Evolutionary conservation across 2,888 invertebrate genomes (phyloP), one percentile per base, ranked within the genome.

Genomic region (Synanthedon andrenaeformis): DNA sequence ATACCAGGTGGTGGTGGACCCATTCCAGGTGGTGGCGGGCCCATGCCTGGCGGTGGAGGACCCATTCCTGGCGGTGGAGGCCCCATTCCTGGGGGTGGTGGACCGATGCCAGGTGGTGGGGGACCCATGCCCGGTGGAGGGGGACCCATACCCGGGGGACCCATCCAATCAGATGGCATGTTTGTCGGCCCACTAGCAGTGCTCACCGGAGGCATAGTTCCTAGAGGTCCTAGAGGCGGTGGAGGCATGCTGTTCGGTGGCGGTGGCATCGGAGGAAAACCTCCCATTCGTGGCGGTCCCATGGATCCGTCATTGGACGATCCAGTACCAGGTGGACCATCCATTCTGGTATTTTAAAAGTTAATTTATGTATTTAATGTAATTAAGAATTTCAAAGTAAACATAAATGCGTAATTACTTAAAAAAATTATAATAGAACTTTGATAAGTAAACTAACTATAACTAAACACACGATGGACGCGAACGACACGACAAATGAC

Each of bases 281-380:
- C 49, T n/a, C 49, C 8, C 41, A 54, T 49, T 10, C 49, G 49
- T 17, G 55, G 54, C 13, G 53, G 55, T 17, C 49, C 54, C 14
- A 81, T 73, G 14, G 76, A 10, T 35, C 70, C 75, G 58, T 72
- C 80, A 57, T 69, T 75, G 4, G 73, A 65, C 48, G 82, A 73
- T 55, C 77, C 79, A 4, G 79, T 79, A 28, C 85, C 86, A 49
- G 86, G 82, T 52, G 84, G 84, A 58, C 82, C 84, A 23, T 86
- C 85, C 85, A 85, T 85, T 52, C 56, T 67, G 12, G 10, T 45
- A 45, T 45, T 45, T n/a, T 13, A 12, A 45, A 35, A 35, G 35
- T 49, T 49, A 52, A 50, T 51, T 45, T 35, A 54, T 42, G n/a
- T n/a, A n/a, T n/a, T n/a, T n/a, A 53, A 56, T 56, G 56, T 58